Evolutionary conservation across 2,113 vertebrate genomes (phyloP).

Genomic region (Lasiurus borealis): DNA sequence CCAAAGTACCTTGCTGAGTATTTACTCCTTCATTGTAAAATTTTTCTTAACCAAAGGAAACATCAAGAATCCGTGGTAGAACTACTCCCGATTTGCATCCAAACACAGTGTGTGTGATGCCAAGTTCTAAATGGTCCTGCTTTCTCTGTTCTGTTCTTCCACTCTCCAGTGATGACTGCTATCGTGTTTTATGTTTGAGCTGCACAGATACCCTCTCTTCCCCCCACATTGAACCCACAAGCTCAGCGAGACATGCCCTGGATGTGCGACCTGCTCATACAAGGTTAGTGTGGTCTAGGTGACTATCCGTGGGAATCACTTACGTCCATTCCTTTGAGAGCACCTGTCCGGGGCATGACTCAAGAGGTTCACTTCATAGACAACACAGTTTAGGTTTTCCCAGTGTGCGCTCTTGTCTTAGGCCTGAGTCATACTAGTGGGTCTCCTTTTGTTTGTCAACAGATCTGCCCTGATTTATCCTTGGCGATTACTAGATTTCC

Average conservation of each 20-base stretch:
- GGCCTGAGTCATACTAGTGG: not conserved
- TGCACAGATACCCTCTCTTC: not conserved
- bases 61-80: not conserved
- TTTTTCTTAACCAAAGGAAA: not conserved
- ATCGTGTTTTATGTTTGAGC: not conserved
- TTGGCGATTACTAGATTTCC: not conserved
- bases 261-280: accelerated
- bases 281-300: not conserved
- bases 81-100: not conserved
- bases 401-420: not conserved
- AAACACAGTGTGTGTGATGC: not conserved
- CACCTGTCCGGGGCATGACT: not conserved
- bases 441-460: not conserved
- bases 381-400: not conserved
- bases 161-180: not conserved
- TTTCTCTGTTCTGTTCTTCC: not conserved
- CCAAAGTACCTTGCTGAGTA: not conserved
- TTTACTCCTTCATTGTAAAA: not conserved
- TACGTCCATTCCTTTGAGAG: not conserved
- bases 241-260: not conserved
- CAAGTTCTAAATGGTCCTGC: not conserved
- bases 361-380: not conserved
- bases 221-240: not conserved
- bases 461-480: not conserved
- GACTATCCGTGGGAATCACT: accelerated